Conservation (phyloP, 2,888 invertebrate genomes). For the Ectemnius cavifrons region DNA sequence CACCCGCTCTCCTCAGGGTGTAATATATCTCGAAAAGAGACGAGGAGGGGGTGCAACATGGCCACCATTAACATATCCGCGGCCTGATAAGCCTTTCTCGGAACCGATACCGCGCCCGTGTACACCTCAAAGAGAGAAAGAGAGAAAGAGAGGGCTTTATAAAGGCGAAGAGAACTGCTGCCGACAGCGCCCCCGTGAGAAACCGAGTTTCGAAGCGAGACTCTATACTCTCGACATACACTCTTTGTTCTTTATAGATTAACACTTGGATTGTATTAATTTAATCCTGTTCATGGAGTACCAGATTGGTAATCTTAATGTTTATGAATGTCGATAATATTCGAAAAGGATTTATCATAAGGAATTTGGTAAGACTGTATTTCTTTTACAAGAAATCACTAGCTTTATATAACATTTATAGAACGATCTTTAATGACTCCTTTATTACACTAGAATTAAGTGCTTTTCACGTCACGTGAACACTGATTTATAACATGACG, state of each 20-base stretch:
- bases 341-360: neutral
- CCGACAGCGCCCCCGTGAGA: constrained; percentile 38
- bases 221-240: constrained; percentile 14
- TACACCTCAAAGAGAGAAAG: constrained; percentile 39
- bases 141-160: constrained; percentile 49
- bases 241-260: constrained; percentile 6
- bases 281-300: too few species aligned
- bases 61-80: constrained; percentile 78
- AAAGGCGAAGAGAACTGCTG: constrained; percentile 56
- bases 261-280: neutral
- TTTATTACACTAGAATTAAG: too few species aligned
- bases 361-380: too few species aligned
- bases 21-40: constrained; percentile 71
- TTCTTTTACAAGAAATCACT: too few species aligned
- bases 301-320: too few species aligned
- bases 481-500: constrained; percentile 29
- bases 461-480: constrained; percentile 25
- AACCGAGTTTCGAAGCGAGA: constrained; percentile 49
- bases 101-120: constrained; percentile 74
- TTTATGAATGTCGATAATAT: too few species aligned
- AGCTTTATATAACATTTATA: too few species aligned
- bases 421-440: too few species aligned
- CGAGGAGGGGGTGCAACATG: constrained; percentile 65
- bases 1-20: constrained; percentile 64
- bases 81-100: constrained; percentile 76